Percentiles rank a stretch among this genome's conserved stretches.
These are phyloP conservation scores for Tauraco erythrolophus DNA, from an alignment of 2,113 vertebrate species.

Conservation along the genomic window DNA sequence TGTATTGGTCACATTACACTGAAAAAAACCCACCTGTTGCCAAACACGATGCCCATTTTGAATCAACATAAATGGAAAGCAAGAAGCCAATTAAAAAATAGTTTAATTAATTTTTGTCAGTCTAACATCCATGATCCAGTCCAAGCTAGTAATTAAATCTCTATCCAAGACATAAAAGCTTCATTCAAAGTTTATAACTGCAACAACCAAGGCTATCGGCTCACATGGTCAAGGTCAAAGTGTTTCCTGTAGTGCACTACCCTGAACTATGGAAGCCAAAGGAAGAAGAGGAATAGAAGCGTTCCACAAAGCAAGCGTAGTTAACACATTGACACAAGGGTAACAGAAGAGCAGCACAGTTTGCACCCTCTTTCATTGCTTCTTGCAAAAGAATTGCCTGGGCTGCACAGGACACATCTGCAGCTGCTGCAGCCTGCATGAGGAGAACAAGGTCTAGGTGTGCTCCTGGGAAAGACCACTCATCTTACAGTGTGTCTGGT, in stretches of 20 bases:
- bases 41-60: not conserved
- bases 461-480: not conserved
- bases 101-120: not conserved
- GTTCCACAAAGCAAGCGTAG: not conserved
- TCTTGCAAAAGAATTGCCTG: not conserved
- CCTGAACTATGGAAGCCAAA: not conserved
- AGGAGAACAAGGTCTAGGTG: not conserved
- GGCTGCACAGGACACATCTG: not conserved
- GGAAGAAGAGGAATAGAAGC: not conserved
- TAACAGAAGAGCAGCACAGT: not conserved
- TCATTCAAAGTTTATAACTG: not conserved
- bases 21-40: not conserved
- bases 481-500: accelerated
- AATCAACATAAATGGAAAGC: not conserved
- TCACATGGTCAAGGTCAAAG: not conserved
- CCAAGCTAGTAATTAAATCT: not conserved
- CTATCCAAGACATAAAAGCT: not conserved
- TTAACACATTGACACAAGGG: not conserved
- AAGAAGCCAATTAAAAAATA: not conserved
- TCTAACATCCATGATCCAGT: not conserved
- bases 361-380: not conserved
- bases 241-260: not conserved
- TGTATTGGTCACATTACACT: not conserved
- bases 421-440: not conserved
- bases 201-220: not conserved